Percentiles rank a stretch among this genome's conserved stretches.
These are phyloP conservation scores for Gavia stellata DNA, from an alignment of 2,113 vertebrate genomes.

Conservation along the genomic window DNA sequence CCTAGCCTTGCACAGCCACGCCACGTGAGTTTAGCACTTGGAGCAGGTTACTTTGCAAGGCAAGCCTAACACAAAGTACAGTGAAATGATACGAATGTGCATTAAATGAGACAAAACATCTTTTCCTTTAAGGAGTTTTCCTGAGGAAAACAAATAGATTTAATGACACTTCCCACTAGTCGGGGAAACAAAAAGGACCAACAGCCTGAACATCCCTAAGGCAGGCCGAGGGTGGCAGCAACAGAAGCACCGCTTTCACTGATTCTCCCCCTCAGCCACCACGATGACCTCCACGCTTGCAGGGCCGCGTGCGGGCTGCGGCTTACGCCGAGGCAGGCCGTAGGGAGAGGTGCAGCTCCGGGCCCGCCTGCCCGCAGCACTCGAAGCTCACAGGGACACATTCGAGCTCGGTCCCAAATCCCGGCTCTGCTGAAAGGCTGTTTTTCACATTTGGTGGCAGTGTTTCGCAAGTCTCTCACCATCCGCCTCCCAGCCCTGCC, in stretches of 20 bases:
- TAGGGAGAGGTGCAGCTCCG: neutral
- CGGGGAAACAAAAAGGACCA: neutral
- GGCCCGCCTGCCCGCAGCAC: neutral
- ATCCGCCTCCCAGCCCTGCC: neutral
- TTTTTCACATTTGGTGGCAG: neutral
- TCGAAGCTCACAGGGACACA: neutral
- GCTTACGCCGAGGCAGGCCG: neutral
- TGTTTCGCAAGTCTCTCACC: neutral
- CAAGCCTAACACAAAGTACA: neutral
- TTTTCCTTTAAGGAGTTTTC: neutral
- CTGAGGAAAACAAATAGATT: neutral
- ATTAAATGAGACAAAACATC: neutral
- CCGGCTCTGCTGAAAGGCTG: neutral
- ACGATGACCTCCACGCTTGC: rapidly evolving
- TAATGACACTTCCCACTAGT: neutral
- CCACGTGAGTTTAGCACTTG: neutral
- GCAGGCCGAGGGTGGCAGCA: neutral
- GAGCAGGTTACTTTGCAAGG: neutral
- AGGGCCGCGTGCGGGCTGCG: rapidly evolving
- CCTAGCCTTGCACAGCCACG: neutral
- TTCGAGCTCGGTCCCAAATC: neutral
- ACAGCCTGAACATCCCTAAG: neutral
- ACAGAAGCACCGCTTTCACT: neutral
- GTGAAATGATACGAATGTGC: rapidly evolving
- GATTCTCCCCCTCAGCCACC: neutral